Evolutionary conservation across 2,113 vertebrate species (phyloP).

Genomic region (Carassius auratus): DNA sequence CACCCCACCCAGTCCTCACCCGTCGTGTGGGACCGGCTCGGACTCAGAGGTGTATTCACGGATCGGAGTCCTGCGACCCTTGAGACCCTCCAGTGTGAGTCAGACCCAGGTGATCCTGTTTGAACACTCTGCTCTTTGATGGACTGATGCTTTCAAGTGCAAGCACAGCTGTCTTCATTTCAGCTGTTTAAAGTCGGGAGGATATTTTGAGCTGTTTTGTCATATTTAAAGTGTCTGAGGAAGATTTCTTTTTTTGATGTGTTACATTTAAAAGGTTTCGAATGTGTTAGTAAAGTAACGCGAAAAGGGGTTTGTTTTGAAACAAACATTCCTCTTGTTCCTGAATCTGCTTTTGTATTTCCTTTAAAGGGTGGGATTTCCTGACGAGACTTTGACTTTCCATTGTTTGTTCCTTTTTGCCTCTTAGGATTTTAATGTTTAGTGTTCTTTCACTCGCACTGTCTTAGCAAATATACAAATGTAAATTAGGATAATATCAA

Average conservation of each 20-base stretch:
- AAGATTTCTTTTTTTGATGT: neutral
- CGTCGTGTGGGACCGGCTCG: conserved; percentile 69
- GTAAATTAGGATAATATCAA: too few species aligned
- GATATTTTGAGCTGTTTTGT: neutral
- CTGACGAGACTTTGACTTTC: conserved; percentile 37
- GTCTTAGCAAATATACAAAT: neutral
- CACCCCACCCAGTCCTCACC: conserved; percentile 73
- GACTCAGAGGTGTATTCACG: conserved; percentile 73
- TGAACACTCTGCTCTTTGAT: conserved; percentile 72
- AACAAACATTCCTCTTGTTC: conserved; percentile 32
- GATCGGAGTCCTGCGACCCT: conserved; percentile 67
- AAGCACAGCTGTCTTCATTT: conserved; percentile 17
- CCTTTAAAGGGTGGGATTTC: conserved; percentile 61
- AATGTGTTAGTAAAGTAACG: neutral
- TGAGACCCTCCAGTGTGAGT: conserved; percentile 67
- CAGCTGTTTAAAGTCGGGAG: neutral
- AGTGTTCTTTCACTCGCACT: neutral
- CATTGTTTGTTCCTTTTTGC: conserved; percentile 46
- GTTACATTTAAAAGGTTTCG: neutral
- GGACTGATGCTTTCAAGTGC: conserved; percentile 1
- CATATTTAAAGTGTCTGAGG: neutral
- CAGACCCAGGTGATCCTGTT: conserved; percentile 77
- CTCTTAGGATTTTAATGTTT: conserved; percentile 31
- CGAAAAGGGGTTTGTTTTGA: conserved; percentile 17
- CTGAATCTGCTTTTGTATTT: conserved; percentile 55